phyloP scores from a whole-genome alignment of 2,113 vertebrate genomes.

The Corydoras sp. region DNA sequence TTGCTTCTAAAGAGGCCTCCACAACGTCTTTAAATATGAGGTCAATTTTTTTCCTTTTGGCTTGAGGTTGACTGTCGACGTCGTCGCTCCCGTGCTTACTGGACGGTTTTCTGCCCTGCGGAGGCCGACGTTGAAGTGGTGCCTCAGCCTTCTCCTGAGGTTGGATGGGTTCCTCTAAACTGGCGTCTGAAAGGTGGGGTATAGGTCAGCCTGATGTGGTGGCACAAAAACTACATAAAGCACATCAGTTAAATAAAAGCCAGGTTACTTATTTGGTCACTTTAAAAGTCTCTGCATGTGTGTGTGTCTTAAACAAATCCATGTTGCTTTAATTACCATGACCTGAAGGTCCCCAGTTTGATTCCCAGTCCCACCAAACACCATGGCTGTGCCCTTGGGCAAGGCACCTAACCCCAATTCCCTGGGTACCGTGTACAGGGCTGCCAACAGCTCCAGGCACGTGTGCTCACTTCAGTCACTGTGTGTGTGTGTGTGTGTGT shows the following conservation, averaged over 20 bases:
- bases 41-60: slow-evolving; percentile 93
- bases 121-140: slow-evolving; percentile 61
- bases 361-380: too few species aligned
- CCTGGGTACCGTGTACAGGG: too few species aligned
- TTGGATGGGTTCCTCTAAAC: slow-evolving; percentile 60
- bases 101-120: slow-evolving; percentile 71
- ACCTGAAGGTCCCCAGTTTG: too few species aligned
- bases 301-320: too few species aligned
- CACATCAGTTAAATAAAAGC: not conserved
- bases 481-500: too few species aligned
- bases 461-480: too few species aligned
- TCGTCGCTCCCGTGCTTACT: slow-evolving; percentile 76
- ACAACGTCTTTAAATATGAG: slow-evolving; percentile 90
- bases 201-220: not conserved
- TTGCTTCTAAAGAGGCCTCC: slow-evolving; percentile 80
- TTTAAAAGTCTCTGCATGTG: not conserved
- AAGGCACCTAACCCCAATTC: too few species aligned
- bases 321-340: too few species aligned
- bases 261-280: not conserved
- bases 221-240: slow-evolving; percentile 1
- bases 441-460: too few species aligned
- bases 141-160: slow-evolving; percentile 67
- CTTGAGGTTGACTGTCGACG: slow-evolving; percentile 71
- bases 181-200: slow-evolving; percentile 48
- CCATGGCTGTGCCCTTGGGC: too few species aligned